Base-by-base conservation (phyloP, 2,113 vertebrate genomes). In the Etia nguti region DNA sequence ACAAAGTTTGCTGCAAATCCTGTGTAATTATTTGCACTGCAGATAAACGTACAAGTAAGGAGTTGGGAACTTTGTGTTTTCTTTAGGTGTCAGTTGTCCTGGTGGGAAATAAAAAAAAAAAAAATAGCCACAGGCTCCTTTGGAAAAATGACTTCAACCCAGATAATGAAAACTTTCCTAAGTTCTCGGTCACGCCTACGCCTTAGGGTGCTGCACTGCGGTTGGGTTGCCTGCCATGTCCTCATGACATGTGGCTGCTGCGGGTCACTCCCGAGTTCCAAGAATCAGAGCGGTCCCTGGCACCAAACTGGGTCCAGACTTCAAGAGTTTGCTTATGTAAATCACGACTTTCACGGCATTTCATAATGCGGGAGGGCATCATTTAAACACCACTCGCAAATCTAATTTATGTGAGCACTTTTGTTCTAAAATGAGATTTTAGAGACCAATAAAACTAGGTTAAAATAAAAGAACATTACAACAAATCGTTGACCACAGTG, bases 141-240 rank as follows among this genome's bases (percentile, higher is more conserved):
- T 75, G 90, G 86, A 91, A 91, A 88, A 90, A 89, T 34, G 65
- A 84, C 56, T 85, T 73, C 75, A 82, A 77, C 43, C 83, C 84
- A 81, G 80, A 86, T 54, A 88, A 89, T 92, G 86, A 92, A 91
- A 91, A 90, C 86, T 82, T 88, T 88, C 83, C 83, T 5, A n/a
- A 83, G 65, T 80, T 70, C 43, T 22, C 38, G 54, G 92, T 87
- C 81, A 57, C 70, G 90, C 77, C 87, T 81, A 81, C 24, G 80
- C 88, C 89, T 89, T 10, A 18, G 73, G 81, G 79, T 50, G 57
- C 86, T 88, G 77, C 90, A 83, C 85, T 86, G 89, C 91, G 90
- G 90, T 79, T 75, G 86, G 85, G 81, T 73, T 65, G 50, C 46
- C 38, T 7, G 79, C 86, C 85, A 83, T 4, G 65, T 85, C 85